Evolutionary conservation across 1,140 invertebrate species (phyloP), one percentile per base, ranked within the genome.

Genomic region (Anastatus disparis): DNA sequence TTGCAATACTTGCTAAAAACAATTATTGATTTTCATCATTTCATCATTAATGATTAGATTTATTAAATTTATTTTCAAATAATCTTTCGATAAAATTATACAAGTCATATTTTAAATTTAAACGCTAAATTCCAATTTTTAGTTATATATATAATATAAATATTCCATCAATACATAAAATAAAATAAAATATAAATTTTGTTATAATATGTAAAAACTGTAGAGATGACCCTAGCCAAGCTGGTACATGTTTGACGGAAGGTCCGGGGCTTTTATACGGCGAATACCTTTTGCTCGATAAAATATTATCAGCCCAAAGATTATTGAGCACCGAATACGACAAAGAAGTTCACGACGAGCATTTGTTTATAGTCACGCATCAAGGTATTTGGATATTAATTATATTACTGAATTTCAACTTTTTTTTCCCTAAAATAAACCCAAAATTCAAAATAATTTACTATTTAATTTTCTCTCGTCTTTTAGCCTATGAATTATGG

Each of bases 401-500:
- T 35, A 35, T 35, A 35, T 35, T 35, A 6, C 20, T 62, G 42
- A 22, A 38, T 48, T n/a, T 29, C 12, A 48, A 50, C 24, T 38
- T 38, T 62, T 38, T 38, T 38, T 48, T 8, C 17, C 17, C 2
- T 20, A 20, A 20, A 48, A 48, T 66, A 52, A 52, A 52, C 10
- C 3, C 6, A 44, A 9, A 44, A 44, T 15, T 9, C n/a, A 44
- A 68, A 40, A 62, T 35, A 22, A 64, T 72, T 71, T 31, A 80
- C 86, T n/a, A n/a, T n/a, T n/a, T n/a, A n/a, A n/a, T n/a, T n/a
- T n/a, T n/a, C n/a, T n/a, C n/a, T n/a, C n/a, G n/a, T n/a, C n/a
- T n/a, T 73, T 15, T 87, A 98, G 97, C 97, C 1, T 99, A 99
- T 84, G 98, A 99, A 84, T 87, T 99, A 15, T 99, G 98, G 98